Conservation (phyloP, 2,797 vertebrate genomes). For the Manis crassicaudata region DNA sequence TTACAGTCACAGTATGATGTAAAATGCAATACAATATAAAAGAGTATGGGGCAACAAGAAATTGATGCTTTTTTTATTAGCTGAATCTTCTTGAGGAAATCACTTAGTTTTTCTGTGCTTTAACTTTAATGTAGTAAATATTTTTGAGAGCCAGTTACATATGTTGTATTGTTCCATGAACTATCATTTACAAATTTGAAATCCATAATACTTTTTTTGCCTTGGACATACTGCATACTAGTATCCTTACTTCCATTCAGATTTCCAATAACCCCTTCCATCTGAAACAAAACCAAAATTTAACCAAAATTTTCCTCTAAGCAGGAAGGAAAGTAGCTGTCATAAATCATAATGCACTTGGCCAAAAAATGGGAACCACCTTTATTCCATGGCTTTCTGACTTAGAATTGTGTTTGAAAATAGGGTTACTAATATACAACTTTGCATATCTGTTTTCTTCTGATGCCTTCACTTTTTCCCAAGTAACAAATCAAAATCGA, state of each 20-base stretch:
- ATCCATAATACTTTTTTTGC: neutral
- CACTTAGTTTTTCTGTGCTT: constrained; percentile 1
- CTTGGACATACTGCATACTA: neutral
- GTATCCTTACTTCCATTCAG: neutral
- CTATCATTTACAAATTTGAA: neutral
- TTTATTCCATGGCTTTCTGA: neutral
- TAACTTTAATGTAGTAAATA: neutral
- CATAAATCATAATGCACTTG: neutral
- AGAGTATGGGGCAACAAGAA: neutral
- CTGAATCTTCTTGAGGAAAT: neutral
- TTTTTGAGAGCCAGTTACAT: neutral
- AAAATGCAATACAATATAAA: neutral
- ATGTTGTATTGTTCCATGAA: neutral
- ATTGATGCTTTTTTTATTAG: neutral
- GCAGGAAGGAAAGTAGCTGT: neutral
- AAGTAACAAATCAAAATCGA: neutral
- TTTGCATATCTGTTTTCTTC: neutral
- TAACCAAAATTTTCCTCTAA: neutral
- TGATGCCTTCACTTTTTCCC: neutral
- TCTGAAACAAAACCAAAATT: neutral
- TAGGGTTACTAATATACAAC: neutral
- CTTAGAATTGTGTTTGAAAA: neutral
- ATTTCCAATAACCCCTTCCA: neutral
- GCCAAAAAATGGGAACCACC: neutral
- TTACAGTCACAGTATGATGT: neutral